phyloP scores from a whole-genome alignment of 2,888 invertebrate genomes.

The Apodemia zela region DNA sequence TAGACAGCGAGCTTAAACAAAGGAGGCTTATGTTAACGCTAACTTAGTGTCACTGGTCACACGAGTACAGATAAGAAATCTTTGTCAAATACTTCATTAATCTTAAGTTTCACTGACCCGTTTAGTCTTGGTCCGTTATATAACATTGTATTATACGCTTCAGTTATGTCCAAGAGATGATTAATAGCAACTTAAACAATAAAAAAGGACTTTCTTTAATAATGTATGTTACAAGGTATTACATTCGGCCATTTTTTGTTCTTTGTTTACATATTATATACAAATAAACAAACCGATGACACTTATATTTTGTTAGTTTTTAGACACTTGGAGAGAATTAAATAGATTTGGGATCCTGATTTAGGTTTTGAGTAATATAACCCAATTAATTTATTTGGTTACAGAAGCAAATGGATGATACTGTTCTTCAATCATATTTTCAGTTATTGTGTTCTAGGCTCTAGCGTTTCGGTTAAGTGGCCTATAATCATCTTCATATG shows the following conservation, averaged over 20 bases:
- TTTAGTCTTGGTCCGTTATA: conserved; percentile 25
- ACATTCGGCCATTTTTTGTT: not conserved
- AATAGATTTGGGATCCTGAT: no score
- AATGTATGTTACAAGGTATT: not conserved
- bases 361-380: no score
- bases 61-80: conserved; percentile 27
- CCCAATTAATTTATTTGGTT: no score
- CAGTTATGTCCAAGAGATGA: conserved; percentile 16
- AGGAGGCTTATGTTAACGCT: conserved; percentile 22
- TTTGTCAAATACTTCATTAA: conserved; percentile 36
- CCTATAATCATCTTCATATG: no score
- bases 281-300: no score
- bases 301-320: no score
- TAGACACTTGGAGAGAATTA: no score
- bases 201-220: not conserved
- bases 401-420: no score
- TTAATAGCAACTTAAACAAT: not conserved
- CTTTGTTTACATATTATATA: not conserved
- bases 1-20: conserved; percentile 23
- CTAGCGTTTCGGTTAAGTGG: no score
- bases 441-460: no score
- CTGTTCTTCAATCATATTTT: no score
- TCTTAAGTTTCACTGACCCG: conserved; percentile 36
- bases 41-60: conserved; percentile 26
- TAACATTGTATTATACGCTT: conserved; percentile 8